phyloP scores from a whole-genome alignment of 2,113 vertebrate species.

The Spea bombifrons region DNA sequence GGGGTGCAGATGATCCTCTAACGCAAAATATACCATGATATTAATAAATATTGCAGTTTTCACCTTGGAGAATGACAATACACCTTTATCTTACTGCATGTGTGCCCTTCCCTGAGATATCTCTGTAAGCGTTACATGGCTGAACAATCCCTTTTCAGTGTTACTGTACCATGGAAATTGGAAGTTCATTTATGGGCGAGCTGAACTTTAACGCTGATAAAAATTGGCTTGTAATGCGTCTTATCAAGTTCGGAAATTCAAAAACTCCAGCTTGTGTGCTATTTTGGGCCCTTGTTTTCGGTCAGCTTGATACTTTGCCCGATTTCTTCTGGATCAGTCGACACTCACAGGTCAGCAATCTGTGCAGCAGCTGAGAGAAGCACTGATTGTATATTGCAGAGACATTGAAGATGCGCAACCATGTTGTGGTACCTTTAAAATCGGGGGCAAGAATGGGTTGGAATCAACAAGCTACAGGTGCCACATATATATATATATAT shows the following conservation, averaged over 20 bases:
- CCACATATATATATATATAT: slow-evolving; percentile 7
- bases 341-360: slow-evolving; percentile 38
- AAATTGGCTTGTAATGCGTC: slow-evolving; percentile 1
- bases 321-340: slow-evolving; percentile 42
- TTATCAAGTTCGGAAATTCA: slow-evolving; percentile 6
- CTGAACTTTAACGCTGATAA: slow-evolving; percentile 4
- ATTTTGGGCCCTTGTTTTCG: background rate
- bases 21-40: no score
- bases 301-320: slow-evolving; percentile 27
- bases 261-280: background rate
- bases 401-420: slow-evolving; percentile 33
- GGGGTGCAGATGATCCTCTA: no score
- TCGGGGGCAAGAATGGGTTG: slow-evolving; percentile 13
- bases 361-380: slow-evolving; percentile 23
- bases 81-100: no score
- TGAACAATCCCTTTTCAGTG: background rate
- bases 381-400: slow-evolving; percentile 21
- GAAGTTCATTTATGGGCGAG: background rate
- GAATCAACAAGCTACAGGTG: slow-evolving; percentile 29
- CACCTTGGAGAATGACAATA: no score
- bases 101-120: no score
- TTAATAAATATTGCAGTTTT: no score
- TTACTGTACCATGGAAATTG: background rate
- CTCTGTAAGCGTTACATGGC: background rate
- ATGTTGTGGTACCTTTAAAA: slow-evolving; percentile 38